Base-by-base conservation (phyloP, 1,140 invertebrate species). In the Heliconius himera region DNA sequence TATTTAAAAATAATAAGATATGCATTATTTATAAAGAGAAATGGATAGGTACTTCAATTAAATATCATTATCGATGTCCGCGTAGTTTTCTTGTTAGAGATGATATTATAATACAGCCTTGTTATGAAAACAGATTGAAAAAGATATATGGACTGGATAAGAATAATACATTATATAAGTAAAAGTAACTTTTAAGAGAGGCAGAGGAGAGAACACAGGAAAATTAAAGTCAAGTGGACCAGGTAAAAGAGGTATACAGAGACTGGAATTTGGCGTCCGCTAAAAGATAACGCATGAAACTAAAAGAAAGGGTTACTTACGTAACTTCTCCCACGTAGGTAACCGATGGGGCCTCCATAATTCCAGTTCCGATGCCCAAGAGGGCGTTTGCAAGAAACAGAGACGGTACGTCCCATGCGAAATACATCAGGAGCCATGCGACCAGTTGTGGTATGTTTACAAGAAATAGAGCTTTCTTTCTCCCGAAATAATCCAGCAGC, bases 401-500 rank as follows among this genome's bases (percentile, higher is more conserved):
- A 0, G 89, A 88, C 8, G 92, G 89, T 3, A 94, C 89, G 60
- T 95, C 77, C 87, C 91, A 90, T 0, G 96, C 94, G 80, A 95
- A 96, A 83, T 96, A 91, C 83, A 96, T 96, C 13, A 97, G 83
- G 1, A 97, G 16, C 97, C 97, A 97, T 0, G 96, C 96, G 29
- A 95, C 84, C 16, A 97, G 85, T 78, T 97, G 97, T 0, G 97
- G 97, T 29, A 97, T 91, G 83, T 96, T 97, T 0, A 96, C 95
- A 18, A 97, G 77, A 81, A 96, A 95, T 95, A 97, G 96, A 1
- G 96, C 95, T 80, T 94, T 95, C 86, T 96, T 96, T 51, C 97
- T 89, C 0, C 97, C 97, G 22, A 97, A 92, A 22, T 95, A 95
- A 84, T 97, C 96, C 0, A 97, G 95, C 0, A 96, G 75, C 1